Conservation (phyloP, 2,113 vertebrate genomes). For the Thymallus thymallus region DNA sequence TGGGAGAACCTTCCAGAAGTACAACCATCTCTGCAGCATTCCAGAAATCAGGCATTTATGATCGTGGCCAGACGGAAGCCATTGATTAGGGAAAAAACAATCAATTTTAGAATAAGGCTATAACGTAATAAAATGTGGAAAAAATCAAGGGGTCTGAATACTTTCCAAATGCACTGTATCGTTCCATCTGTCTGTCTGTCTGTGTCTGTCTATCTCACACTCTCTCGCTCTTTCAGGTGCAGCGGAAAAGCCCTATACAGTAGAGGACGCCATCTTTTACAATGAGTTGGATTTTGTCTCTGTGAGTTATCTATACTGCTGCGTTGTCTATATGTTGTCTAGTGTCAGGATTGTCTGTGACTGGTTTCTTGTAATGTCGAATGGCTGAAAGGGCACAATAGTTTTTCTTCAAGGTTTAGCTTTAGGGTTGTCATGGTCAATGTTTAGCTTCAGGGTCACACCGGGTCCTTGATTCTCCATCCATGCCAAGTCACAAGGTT, state of each 20-base stretch:
- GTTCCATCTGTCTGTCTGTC: neutral
- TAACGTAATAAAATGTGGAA: too few species aligned
- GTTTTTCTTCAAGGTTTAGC: neutral
- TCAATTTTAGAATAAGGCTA: too few species aligned
- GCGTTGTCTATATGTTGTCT: neutral
- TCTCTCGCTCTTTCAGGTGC: conserved; percentile 77
- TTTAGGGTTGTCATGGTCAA: neutral
- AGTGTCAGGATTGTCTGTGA: neutral
- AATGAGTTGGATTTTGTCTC: conserved; percentile 95
- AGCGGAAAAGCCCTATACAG: conserved; percentile 94
- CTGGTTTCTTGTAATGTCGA: neutral
- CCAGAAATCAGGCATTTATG: too few species aligned
- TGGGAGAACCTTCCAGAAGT: too few species aligned
- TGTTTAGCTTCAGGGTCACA: neutral
- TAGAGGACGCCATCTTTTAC: conserved; percentile 93
- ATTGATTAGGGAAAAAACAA: too few species aligned
- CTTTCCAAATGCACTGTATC: too few species aligned
- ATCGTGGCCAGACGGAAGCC: too few species aligned
- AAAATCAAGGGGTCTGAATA: too few species aligned
- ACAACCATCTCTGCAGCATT: too few species aligned
- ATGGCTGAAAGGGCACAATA: neutral
- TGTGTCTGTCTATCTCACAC: neutral
- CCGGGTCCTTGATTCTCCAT: neutral
- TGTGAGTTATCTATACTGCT: conserved; percentile 71
- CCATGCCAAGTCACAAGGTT: neutral